Evolutionary conservation across 2,113 vertebrate species (phyloP).

Genomic region (Zapornia atra): DNA sequence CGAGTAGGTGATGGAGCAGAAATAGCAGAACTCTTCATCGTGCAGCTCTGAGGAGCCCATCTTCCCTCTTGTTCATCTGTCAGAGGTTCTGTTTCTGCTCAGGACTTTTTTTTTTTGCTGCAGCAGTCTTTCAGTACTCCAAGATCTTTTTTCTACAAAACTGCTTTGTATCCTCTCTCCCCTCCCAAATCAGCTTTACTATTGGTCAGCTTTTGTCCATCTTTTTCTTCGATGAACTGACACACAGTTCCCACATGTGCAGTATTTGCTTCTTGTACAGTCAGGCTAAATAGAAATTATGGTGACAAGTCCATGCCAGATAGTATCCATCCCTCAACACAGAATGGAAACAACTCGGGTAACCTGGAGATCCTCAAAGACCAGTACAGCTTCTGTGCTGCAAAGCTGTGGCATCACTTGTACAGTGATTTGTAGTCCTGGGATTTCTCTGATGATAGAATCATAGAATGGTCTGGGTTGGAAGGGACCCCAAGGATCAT

Average conservation of each 20-base stretch:
- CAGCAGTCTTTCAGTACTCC: not conserved
- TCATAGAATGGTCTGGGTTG: too few relatives aligned
- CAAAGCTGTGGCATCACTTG: not conserved
- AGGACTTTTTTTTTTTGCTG: not conserved
- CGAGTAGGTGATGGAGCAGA: not conserved
- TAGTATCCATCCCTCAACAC: not conserved
- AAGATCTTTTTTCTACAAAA: not conserved
- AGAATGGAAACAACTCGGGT: not conserved
- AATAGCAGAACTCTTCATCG: not conserved
- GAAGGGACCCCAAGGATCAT: too few relatives aligned
- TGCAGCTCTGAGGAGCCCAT: not conserved
- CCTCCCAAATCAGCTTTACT: not conserved
- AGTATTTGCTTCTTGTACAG: not conserved
- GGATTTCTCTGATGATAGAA: not conserved
- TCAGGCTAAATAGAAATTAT: not conserved
- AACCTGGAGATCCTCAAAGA: not conserved
- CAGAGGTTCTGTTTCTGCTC: not conserved
- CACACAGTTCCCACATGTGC: not conserved
- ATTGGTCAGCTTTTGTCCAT: not conserved
- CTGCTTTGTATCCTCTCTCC: not conserved
- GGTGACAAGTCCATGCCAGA: not conserved
- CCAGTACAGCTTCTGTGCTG: not conserved
- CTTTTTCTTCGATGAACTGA: not conserved
- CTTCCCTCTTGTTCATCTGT: not conserved
- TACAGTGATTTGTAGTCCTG: not conserved